A percentile compares a stretch with the other conserved stretches of the same genome.
These are phyloP conservation scores for Dermolepida albohirtum DNA, from an alignment of 2,888 invertebrate genomes.

Conservation along the genomic window DNA sequence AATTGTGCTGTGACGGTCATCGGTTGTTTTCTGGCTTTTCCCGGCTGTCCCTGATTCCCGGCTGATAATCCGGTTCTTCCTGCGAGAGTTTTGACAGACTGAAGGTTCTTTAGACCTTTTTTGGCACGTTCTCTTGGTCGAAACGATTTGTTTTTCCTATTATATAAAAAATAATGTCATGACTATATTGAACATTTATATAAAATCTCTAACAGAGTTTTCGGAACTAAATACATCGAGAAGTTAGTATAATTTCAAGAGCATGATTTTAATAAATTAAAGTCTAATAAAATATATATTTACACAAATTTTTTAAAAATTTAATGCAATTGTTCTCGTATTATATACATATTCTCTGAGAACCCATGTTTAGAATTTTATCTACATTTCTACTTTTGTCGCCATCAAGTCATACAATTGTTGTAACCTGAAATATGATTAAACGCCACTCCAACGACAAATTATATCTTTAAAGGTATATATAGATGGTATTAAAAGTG, in stretches of 20 bases:
- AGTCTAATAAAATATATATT: neutral
- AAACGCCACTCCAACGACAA: too few relatives aligned
- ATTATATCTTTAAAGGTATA: too few relatives aligned
- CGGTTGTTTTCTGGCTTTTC: slow-evolving; percentile 84
- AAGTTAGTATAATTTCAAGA: slow-evolving; percentile 33
- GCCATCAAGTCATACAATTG: too few relatives aligned
- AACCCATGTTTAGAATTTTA: too few relatives aligned
- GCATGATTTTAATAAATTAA: slow-evolving; percentile 4
- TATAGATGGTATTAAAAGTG: too few relatives aligned
- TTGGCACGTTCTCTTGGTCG: slow-evolving; percentile 87
- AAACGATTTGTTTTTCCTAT: slow-evolving; percentile 93
- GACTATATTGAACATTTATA: slow-evolving; percentile 1
- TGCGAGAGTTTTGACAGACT: slow-evolving; percentile 91
- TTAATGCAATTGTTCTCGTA: too few relatives aligned
- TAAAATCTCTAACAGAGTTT: neutral
- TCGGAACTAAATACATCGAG: neutral
- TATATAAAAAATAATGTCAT: slow-evolving; percentile 45
- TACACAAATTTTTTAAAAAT: too few relatives aligned
- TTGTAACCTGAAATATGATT: too few relatives aligned
- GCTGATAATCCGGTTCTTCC: slow-evolving; percentile 77
- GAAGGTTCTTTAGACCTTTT: slow-evolving; percentile 89
- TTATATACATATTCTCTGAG: too few relatives aligned
- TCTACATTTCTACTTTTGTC: too few relatives aligned
- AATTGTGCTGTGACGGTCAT: slow-evolving; percentile 96
- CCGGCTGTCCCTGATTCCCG: slow-evolving; percentile 66